A percentile compares a stretch with the other conserved stretches of the same genome.
Conservation (phyloP, 1,140 invertebrate genomes). For the Druon quercuslanigerum region DNA sequence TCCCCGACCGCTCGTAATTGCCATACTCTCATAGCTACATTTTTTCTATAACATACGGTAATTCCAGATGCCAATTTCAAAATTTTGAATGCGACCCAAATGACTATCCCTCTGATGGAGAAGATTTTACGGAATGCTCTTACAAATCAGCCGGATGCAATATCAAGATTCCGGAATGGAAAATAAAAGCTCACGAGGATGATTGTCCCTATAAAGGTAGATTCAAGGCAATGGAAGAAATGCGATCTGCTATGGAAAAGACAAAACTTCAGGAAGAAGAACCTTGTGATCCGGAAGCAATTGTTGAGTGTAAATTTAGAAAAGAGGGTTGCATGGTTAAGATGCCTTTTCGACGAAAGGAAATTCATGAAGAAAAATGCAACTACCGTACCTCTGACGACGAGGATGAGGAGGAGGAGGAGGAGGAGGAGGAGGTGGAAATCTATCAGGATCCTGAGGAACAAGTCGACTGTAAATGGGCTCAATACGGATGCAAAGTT, state of each 20-base stretch:
- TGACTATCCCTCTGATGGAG: constrained; percentile 48
- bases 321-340: constrained; percentile 62
- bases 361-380: constrained; percentile 62
- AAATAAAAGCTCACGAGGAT: constrained; percentile 59
- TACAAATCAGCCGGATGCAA: constrained; percentile 60
- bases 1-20: too few species aligned
- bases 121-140: constrained; percentile 54
- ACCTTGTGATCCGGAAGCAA: constrained; percentile 46
- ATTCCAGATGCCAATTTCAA: constrained; percentile 64
- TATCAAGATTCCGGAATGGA: constrained; percentile 56
- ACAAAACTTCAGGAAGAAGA: constrained; percentile 16
- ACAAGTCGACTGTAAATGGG: constrained; percentile 51
- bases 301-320: constrained; percentile 58
- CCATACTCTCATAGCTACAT: background rate
- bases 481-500: constrained; percentile 55
- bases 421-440: too few species aligned
- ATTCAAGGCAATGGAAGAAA: background rate
- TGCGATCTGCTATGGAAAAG: background rate
- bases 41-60: background rate
- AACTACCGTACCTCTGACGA: constrained; percentile 51
- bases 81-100: constrained; percentile 62
- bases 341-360: constrained; percentile 55
- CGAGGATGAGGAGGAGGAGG: constrained; percentile 21
- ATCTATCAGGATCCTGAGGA: constrained; percentile 31
- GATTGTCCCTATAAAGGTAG: constrained; percentile 61